These are phyloP conservation scores for Nomada ruficornis DNA, from an alignment of 2,888 invertebrate species.

Conservation along the genomic window DNA sequence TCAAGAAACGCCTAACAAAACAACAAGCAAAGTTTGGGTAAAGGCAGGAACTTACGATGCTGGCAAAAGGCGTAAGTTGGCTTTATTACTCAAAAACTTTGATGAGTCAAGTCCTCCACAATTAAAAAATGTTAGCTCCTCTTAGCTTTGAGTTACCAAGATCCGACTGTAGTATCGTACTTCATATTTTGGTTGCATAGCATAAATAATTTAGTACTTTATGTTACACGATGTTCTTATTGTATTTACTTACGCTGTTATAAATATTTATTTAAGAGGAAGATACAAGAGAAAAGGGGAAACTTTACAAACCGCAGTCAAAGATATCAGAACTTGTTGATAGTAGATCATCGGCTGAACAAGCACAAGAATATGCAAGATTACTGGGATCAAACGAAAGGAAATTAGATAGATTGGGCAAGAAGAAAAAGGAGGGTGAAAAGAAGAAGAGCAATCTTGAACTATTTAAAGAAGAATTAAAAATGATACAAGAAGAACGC, in stretches of 20 bases:
- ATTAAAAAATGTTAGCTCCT: too few species aligned
- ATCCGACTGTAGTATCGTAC: not conserved
- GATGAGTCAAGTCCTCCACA: too few species aligned
- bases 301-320: conserved; percentile 96
- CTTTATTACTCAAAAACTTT: not conserved
- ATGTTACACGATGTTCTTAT: not conserved
- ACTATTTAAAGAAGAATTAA: conserved; percentile 98
- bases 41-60: conserved; percentile 99
- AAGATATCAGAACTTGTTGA: conserved; percentile 88
- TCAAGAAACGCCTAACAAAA: conserved; percentile 92
- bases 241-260: not conserved
- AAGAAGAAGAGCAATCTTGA: conserved; percentile 99
- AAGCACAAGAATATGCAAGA: conserved; percentile 89
- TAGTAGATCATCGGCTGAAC: conserved; percentile 86
- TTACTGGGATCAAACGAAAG: conserved; percentile 87
- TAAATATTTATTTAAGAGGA: conserved; percentile 87
- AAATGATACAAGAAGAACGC: conserved; percentile 98
- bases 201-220: not conserved
- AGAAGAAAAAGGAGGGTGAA: conserved; percentile 90
- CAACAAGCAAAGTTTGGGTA: conserved; percentile 96
- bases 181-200: not conserved
- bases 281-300: conserved; percentile 94
- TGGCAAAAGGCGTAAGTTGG: conserved; percentile 92
- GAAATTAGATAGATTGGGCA: conserved; percentile 88
- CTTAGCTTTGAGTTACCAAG: too few species aligned